Conservation (phyloP, 2,888 invertebrate genomes). For the Drosophila gaucha region DNA sequence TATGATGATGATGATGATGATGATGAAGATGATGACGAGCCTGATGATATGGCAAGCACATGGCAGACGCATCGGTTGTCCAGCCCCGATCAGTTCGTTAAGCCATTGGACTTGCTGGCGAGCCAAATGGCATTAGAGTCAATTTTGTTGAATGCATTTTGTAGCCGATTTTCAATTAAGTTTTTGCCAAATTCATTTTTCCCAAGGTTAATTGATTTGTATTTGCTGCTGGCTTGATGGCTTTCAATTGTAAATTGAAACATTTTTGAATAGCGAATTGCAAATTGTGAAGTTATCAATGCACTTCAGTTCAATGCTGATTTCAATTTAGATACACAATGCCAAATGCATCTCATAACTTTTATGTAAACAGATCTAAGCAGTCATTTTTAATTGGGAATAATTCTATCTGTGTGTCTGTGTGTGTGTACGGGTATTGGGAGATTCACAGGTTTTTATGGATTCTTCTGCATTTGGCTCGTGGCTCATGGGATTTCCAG, state of each 20-base stretch:
- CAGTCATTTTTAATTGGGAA: conserved; percentile 4
- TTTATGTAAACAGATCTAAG: conserved; percentile 2
- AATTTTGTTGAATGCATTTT: conserved; percentile 67
- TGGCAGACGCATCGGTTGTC: conserved; percentile 59
- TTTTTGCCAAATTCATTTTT: conserved; percentile 67
- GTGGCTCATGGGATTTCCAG: conserved; percentile 44
- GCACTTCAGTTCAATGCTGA: conserved; percentile 74
- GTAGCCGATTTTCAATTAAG: conserved; percentile 70
- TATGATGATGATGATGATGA: too few relatives aligned
- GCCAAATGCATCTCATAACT: conserved; percentile 47
- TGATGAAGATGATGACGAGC: conserved; percentile 31
- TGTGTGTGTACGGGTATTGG: too few relatives aligned
- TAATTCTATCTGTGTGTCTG: background rate
- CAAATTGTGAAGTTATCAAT: conserved; percentile 65
- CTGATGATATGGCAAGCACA: conserved; percentile 62
- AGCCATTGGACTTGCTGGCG: conserved; percentile 11
- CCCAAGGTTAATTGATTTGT: conserved; percentile 76
- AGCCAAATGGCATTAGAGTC: conserved; percentile 60
- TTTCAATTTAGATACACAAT: conserved; percentile 70
- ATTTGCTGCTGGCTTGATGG: conserved; percentile 41
- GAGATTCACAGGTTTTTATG: conserved; percentile 15
- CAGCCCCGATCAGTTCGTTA: conserved; percentile 38
- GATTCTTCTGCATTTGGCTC: conserved; percentile 26
- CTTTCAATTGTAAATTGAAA: conserved; percentile 53
- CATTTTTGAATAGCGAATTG: conserved; percentile 25